A percentile compares a stretch with the other conserved stretches of the same genome.
phyloP scores from a whole-genome alignment of 2,888 invertebrate species.

The Callyntrura guangdongensis region DNA sequence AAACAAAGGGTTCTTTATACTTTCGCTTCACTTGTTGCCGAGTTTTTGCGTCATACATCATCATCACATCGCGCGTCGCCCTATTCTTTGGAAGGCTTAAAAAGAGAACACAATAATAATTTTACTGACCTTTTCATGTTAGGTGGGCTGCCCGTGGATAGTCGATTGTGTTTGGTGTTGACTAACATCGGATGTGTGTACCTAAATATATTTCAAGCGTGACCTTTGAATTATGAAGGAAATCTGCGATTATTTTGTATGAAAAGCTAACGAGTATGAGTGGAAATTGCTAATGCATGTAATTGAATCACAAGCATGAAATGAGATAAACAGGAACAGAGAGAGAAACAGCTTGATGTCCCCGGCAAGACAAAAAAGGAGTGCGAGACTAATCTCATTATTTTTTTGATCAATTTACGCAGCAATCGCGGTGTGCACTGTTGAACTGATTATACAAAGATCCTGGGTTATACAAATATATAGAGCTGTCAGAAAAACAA shows the following conservation, averaged over 20 bases:
- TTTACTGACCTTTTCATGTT: constrained; percentile 18
- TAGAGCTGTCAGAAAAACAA: too few species aligned
- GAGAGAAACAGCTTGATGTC: neutral
- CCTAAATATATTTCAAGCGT: neutral
- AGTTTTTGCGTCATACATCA: constrained; percentile 1
- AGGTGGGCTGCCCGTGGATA: neutral
- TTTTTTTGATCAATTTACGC: too few species aligned
- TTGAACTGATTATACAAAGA: neutral
- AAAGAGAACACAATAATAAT: constrained; percentile 2
- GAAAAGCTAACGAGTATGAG: neutral
- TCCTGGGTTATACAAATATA: too few species aligned
- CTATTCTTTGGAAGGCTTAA: neutral
- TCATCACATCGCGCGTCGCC: too few species aligned
- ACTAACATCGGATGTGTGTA: neutral
- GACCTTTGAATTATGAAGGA: neutral
- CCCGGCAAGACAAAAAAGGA: too few species aligned
- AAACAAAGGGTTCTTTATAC: too few species aligned
- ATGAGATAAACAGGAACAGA: constrained; percentile 11
- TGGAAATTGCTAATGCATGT: constrained; percentile 10
- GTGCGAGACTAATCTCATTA: constrained; percentile 5
- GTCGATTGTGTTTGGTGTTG: too few species aligned
- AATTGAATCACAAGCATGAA: constrained; percentile 45
- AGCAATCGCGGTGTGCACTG: too few species aligned
- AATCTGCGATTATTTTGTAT: constrained; percentile 2
- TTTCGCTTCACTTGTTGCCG: constrained; percentile 18